Conservation (phyloP, 2,113 vertebrate species). For the Anthoscopus minutus region DNA sequence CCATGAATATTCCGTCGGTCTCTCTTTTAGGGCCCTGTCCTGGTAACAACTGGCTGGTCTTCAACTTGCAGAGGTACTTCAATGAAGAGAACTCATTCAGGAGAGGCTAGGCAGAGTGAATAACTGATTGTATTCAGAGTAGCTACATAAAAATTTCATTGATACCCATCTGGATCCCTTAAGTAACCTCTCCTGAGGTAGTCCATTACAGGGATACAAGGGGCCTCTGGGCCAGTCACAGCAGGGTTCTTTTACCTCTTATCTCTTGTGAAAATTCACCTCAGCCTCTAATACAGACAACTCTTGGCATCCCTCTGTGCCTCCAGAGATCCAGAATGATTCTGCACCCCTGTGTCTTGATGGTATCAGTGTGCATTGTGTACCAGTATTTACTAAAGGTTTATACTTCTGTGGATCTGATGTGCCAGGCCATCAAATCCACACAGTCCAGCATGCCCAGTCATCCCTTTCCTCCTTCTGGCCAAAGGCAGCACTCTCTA, state of each 20-base stretch:
- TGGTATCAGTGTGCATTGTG: background rate
- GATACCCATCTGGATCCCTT: background rate
- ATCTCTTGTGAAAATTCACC: background rate
- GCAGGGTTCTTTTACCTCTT: too few species aligned
- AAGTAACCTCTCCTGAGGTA: background rate
- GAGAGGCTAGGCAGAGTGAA: too few species aligned
- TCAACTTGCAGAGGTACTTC: too few species aligned
- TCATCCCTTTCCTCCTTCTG: background rate
- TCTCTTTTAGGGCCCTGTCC: too few species aligned
- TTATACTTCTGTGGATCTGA: background rate
- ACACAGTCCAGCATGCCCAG: too few species aligned
- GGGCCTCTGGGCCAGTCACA: too few species aligned
- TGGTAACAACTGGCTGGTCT: too few species aligned
- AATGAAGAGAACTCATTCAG: too few species aligned
- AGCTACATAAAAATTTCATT: background rate
- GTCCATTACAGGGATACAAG: background rate
- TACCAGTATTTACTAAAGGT: background rate
- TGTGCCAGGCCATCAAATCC: background rate
- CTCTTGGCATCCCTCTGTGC: background rate
- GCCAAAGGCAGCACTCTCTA: background rate
- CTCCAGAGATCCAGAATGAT: background rate
- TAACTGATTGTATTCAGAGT: background rate
- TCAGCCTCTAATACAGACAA: background rate
- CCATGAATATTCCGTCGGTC: too few species aligned
- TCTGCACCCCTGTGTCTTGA: background rate